Base-by-base conservation (phyloP, 2,888 invertebrate species). In the Arenicola marina region DNA sequence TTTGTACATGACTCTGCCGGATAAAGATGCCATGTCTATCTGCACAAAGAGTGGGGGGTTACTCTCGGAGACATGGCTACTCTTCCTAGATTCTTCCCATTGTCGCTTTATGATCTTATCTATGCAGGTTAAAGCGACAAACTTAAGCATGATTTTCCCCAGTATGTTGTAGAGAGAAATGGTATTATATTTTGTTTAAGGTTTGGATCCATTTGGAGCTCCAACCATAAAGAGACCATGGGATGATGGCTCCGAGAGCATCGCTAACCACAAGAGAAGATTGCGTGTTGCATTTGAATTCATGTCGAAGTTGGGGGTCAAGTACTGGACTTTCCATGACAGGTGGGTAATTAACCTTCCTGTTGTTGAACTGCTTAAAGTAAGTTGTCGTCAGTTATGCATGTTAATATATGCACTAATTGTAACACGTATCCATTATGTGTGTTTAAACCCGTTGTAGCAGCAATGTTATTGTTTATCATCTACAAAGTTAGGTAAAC, bases 291-390 rank as follows among this genome's bases (percentile, higher is more conserved):
- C 87, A 1, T 89, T 88, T 80, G 89, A 89, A 67, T 85, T 89
- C 64, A 88, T 88, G 78, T 72, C 80, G 2, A 89, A 88, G 74
- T 85, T 89, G 0, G 88, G 88, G 7, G 76, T 88, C 15, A 87
- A 87, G 69, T 87, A 87, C 78, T 89, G 88, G 88, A 87, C 88
- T 0, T 89, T 88, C 28, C 87, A 87, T 69, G 89, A 89, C 75
- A 82, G 81, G 83, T 83, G 65, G 51, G 57, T 28, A n/a, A 56
- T 28, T 38, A 33, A 38, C 32, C 59, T 59, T 51, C 18, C 26
- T 56, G 7, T 43, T 46, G n/a, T 18, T 43, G 18, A 11, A 38
- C 11, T 11, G 18, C 38, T 15, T 38, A 38, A 38, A 15, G 11
- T 38, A 38, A 18, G 11, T 18, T 38, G 38, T 11, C 38, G 38